Evolutionary conservation across 2,888 invertebrate species (phyloP).

Genomic region (Euclidia mi): DNA sequence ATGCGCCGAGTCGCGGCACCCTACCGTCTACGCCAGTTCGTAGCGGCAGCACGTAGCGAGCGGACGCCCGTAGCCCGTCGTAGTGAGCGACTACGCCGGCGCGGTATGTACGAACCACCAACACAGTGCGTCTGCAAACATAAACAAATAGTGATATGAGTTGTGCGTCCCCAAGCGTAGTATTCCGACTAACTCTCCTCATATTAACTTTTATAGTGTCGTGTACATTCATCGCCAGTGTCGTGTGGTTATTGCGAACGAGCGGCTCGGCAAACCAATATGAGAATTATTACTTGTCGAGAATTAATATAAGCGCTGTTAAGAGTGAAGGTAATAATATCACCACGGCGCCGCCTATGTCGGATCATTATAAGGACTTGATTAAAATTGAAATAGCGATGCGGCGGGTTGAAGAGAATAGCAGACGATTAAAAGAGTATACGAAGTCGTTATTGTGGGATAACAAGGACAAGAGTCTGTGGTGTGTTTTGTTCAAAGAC

Average conservation of each 20-base stretch:
- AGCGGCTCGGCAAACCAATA: slow-evolving; percentile 80
- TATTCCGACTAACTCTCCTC: slow-evolving; percentile 84
- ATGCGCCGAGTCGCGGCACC: slow-evolving; percentile 66
- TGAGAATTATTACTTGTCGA: slow-evolving; percentile 89
- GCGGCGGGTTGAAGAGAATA: slow-evolving; percentile 88
- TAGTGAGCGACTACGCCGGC: slow-evolving; percentile 74
- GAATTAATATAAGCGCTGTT: slow-evolving; percentile 87
- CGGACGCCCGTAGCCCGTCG: slow-evolving; percentile 78
- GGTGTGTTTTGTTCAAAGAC: slow-evolving; percentile 88
- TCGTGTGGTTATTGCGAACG: slow-evolving; percentile 85
- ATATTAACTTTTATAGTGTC: slow-evolving; percentile 84
- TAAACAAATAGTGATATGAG: slow-evolving; percentile 90
- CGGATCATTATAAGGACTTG: slow-evolving; percentile 87
- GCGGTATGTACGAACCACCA: slow-evolving; percentile 82
- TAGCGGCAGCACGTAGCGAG: slow-evolving; percentile 75
- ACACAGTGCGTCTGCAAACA: slow-evolving; percentile 78
- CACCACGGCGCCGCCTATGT: slow-evolving; percentile 72
- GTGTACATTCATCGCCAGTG: slow-evolving; percentile 84
- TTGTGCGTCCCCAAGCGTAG: slow-evolving; percentile 84
- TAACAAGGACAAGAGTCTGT: slow-evolving; percentile 87
- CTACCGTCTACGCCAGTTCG: slow-evolving; percentile 78
- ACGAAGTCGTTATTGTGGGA: slow-evolving; percentile 87
- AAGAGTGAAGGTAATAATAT: slow-evolving; percentile 75
- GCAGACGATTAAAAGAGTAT: slow-evolving; percentile 86
- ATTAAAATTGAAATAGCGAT: slow-evolving; percentile 89